A percentile compares a stretch with the other conserved stretches of the same genome.
phyloP scores from a whole-genome alignment of 2,797 vertebrate genomes.

The Ptychobarbus kaznakovi region DNA sequence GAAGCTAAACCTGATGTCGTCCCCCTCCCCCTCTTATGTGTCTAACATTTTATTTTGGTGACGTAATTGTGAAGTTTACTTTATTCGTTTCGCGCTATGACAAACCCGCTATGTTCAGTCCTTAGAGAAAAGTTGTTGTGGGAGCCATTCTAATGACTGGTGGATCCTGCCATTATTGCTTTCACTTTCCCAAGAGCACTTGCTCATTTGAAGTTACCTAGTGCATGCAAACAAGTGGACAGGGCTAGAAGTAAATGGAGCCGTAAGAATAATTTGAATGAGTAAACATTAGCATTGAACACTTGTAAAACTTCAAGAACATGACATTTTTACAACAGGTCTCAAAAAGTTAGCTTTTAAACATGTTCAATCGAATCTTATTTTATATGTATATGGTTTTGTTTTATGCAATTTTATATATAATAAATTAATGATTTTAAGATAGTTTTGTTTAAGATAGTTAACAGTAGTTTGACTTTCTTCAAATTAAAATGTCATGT shows the following conservation, averaged over 20 bases:
- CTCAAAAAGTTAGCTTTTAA: too few species aligned
- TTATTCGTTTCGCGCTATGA: constrained; percentile 29
- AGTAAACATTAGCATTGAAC: neutral
- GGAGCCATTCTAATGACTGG: constrained; percentile 20
- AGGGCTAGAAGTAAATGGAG: neutral
- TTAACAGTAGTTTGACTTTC: neutral
- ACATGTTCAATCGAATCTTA: neutral
- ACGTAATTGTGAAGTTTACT: constrained; percentile 57
- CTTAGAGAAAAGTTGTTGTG: constrained; percentile 36
- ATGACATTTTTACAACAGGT: neutral
- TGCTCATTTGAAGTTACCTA: constrained; percentile 40
- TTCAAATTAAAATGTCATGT: neutral
- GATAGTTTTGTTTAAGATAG: neutral
- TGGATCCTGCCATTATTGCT: constrained; percentile 33
- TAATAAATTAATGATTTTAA: too few species aligned
- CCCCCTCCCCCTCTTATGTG: constrained; percentile 47
- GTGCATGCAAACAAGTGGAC: constrained; percentile 31
- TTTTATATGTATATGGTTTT: too few species aligned
- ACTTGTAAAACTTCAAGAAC: neutral
- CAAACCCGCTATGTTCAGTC: constrained; percentile 6
- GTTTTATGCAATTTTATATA: too few species aligned
- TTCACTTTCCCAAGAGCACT: constrained; percentile 60
- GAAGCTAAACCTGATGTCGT: constrained; percentile 69
- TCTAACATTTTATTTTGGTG: constrained; percentile 61
- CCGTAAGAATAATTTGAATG: neutral